Evolutionary conservation across 2,797 vertebrate genomes (phyloP).

Genomic region (Enteromius afrohamiltoni): DNA sequence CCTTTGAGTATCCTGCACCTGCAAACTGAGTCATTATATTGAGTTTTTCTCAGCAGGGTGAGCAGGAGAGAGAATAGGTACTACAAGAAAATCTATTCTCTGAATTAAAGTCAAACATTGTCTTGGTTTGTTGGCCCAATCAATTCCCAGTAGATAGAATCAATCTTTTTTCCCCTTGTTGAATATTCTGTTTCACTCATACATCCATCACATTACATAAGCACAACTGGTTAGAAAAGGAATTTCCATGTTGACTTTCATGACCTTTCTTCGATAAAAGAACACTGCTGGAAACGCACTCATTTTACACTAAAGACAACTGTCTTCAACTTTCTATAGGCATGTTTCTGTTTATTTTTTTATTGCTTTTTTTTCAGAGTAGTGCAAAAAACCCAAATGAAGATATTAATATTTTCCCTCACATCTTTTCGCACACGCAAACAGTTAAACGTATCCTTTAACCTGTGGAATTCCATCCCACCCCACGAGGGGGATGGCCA

Average conservation of each 20-base stretch:
- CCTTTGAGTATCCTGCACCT: slow-evolving; percentile 19
- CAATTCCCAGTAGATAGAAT: background rate
- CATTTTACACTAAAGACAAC: background rate
- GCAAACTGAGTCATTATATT: slow-evolving; percentile 52
- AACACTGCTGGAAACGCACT: background rate
- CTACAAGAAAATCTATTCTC: background rate
- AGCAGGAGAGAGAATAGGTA: background rate
- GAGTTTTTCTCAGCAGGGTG: slow-evolving; percentile 18
- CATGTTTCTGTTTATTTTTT: background rate
- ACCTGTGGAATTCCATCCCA: too few relatives aligned
- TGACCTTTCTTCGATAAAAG: background rate
- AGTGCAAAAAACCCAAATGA: background rate
- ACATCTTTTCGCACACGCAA: too few relatives aligned
- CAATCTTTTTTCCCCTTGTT: background rate
- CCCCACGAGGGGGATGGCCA: too few relatives aligned
- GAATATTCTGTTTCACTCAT: background rate
- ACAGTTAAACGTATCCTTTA: too few relatives aligned
- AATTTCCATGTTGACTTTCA: background rate
- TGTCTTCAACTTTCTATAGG: background rate
- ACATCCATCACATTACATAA: background rate
- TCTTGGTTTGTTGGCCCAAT: slow-evolving; percentile 2
- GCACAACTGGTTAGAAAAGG: background rate
- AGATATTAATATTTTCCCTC: too few relatives aligned
- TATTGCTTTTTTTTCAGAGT: too few relatives aligned
- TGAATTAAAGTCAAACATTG: background rate